A percentile compares a stretch with the other conserved stretches of the same genome.
Conservation (phyloP, 1,140 invertebrate species). For the Sycophila sp. region DNA sequence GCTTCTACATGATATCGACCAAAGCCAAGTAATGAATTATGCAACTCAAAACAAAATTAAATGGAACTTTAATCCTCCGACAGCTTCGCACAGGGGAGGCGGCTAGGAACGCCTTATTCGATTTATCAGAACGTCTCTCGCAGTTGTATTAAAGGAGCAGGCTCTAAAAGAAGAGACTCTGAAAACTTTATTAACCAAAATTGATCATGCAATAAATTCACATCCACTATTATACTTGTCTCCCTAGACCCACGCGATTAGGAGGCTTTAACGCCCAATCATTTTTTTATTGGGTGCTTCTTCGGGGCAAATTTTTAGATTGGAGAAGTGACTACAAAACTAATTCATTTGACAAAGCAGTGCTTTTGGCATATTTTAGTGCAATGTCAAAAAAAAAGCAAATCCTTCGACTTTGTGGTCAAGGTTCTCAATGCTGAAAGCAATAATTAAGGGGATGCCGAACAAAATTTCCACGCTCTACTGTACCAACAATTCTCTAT, state of each 20-base stretch:
- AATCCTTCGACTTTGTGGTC: too few relatives aligned
- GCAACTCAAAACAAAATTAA: not conserved
- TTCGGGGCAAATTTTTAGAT: not conserved
- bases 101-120: slow-evolving; percentile 9
- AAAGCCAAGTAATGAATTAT: too few relatives aligned
- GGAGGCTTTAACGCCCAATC: slow-evolving; percentile 52
- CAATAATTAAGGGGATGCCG: too few relatives aligned
- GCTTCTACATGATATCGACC: too few relatives aligned
- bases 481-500: too few relatives aligned
- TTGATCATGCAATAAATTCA: slow-evolving; percentile 13
- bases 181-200: not conserved
- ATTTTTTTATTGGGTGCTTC: slow-evolving; percentile 44
- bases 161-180: slow-evolving; percentile 5
- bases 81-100: slow-evolving; percentile 18
- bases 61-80: not conserved
- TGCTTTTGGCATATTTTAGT: too few relatives aligned
- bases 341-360: too few relatives aligned
- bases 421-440: too few relatives aligned
- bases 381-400: too few relatives aligned
- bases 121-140: slow-evolving; percentile 1
- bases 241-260: slow-evolving; percentile 41
- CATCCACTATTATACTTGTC: slow-evolving; percentile 51
- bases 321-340: too few relatives aligned
- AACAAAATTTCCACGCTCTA: too few relatives aligned
- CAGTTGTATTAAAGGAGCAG: not conserved